Percentiles rank a stretch among this genome's conserved stretches.
Conservation (phyloP, 2,888 invertebrate species). For the Acholoe squamosa region DNA sequence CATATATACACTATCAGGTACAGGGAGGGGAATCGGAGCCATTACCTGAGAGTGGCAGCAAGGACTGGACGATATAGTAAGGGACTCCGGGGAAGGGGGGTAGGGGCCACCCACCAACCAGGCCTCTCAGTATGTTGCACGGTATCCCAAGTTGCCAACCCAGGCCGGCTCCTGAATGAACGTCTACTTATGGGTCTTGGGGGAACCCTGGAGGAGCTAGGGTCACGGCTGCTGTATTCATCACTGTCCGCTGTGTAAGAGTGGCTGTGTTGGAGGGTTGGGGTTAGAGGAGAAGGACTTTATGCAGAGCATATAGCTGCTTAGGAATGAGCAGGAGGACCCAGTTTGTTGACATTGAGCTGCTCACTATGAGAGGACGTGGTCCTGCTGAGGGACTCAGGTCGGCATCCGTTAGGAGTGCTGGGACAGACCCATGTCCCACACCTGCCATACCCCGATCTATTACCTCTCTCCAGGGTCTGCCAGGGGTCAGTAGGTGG, state of each 20-base stretch:
- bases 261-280: background rate
- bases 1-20: background rate
- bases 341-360: background rate
- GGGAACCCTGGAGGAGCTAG: background rate
- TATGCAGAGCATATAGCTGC: background rate
- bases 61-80: background rate
- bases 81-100: background rate
- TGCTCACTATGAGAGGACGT: background rate
- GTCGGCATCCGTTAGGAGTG: background rate
- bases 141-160: background rate
- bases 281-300: background rate
- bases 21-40: background rate
- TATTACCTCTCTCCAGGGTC: background rate
- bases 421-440: background rate
- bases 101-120: background rate
- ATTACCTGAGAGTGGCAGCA: background rate
- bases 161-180: background rate
- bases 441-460: background rate
- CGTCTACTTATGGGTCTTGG: background rate
- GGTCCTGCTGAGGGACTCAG: background rate
- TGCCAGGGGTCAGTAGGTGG: conserved; percentile 1
- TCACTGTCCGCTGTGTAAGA: background rate
- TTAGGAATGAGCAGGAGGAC: background rate
- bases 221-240: conserved; percentile 6
- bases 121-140: background rate